Evolutionary conservation across 2,113 vertebrate species (phyloP), one percentile per base, ranked within the genome.

Genomic region (Tachuris rubrigastra): DNA sequence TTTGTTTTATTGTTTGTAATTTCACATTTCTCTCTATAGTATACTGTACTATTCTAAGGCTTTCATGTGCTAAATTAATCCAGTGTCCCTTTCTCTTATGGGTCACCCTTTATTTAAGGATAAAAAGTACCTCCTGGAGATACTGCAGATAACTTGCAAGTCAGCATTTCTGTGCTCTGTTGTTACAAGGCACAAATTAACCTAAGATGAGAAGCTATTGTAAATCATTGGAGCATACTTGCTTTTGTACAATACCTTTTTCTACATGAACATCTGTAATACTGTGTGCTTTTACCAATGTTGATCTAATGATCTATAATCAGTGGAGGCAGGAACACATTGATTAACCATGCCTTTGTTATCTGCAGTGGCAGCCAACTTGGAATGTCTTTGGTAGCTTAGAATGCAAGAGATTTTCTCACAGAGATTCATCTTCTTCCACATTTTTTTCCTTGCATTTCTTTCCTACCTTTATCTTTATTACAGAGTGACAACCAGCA

Each of bases 401-500:
- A 79, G 83, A 85, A 81, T 16, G 63, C 69, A 87, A 65, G 41
- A 87, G 52, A 19, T 59, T 95, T 89, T 76, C 87, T 91, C 33
- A 23, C 44, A 93, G 79, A 94, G 94, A 89, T 95, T 78, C 14
- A 71, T 92, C 87, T 85, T 73, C 69, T 79, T 86, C 84, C 44
- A 6, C 69, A 72, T 81, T 68, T 56, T 72, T 73, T 56, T 0
- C 30, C 78, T 52, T 69, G 75, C 35, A 74, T 93, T 92, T 90
- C 87, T 92, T 94, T 71, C 78, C 62, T 95, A 74, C 63, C 72
- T 95, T 96, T 95, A 88, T 95, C 92, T 95, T 74, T 91, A 77
- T 94, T 94, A 68, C 68, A 87, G 73, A 0, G 0, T 97, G 91
- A 94, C 87, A 95, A n/a, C 17, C 78, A 73, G 85, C 79, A 65